Conservation (phyloP, 2,888 invertebrate genomes). For the Aricia artaxerxes region DNA sequence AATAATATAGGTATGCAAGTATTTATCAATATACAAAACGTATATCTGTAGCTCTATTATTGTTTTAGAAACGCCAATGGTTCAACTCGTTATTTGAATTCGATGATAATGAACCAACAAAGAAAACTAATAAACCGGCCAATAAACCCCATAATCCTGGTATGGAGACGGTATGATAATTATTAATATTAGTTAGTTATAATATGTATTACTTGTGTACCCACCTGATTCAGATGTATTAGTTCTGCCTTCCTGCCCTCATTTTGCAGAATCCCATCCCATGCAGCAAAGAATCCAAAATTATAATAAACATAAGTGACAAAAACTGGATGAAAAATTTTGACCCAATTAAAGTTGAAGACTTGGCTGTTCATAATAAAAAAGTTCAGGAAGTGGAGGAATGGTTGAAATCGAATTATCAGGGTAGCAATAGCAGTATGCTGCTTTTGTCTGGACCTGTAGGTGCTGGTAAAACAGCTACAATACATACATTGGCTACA, state of each 20-base stretch:
- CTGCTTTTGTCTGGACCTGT: conserved; percentile 90
- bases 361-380: conserved; percentile 87
- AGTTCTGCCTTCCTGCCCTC: no score
- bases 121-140: conserved; percentile 45
- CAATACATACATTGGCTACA: conserved; percentile 83
- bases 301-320: conserved; percentile 34
- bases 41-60: conserved; percentile 26
- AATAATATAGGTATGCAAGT: not conserved
- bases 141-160: conserved; percentile 2
- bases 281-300: conserved; percentile 27
- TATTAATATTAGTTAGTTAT: no score
- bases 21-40: not conserved
- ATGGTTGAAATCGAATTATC: conserved; percentile 80
- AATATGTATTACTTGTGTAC: no score
- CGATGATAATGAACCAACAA: conserved; percentile 54
- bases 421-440: conserved; percentile 68
- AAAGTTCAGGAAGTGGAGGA: conserved; percentile 86
- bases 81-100: conserved; percentile 67
- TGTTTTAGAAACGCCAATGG: conserved; percentile 62
- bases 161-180: not conserved
- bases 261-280: not conserved
- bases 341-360: conserved; percentile 79
- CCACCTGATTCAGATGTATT: no score
- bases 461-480: conserved; percentile 91
- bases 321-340: conserved; percentile 83